Conservation (phyloP, 2,888 invertebrate genomes). For the Gonocerus acuteangulatus region DNA sequence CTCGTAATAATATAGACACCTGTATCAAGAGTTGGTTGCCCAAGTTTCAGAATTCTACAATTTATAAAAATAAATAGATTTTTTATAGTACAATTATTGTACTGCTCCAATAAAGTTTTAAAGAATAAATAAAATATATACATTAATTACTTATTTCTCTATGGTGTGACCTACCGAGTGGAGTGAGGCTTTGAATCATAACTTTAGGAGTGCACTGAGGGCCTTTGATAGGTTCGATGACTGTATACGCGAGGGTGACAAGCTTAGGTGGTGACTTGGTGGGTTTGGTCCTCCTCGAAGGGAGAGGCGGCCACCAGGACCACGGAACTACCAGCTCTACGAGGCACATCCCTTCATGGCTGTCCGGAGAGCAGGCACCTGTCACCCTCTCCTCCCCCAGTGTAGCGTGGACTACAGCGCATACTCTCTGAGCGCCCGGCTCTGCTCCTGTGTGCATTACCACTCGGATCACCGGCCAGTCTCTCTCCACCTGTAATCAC, state of each 20-base stretch:
- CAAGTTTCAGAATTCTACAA: too few species aligned
- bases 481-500: constrained; percentile 64
- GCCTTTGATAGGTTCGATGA: constrained; percentile 64
- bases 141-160: too few species aligned
- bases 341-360: constrained; percentile 60
- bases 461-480: constrained; percentile 84
- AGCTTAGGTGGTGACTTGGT: constrained; percentile 62
- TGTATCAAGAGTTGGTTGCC: too few species aligned
- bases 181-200: constrained; percentile 61
- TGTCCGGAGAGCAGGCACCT: constrained; percentile 87
- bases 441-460: constrained; percentile 86
- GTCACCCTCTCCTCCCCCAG: constrained; percentile 55
- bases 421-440: constrained; percentile 70
- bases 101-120: too few species aligned
- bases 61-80: too few species aligned
- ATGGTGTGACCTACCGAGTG: constrained; percentile 39
- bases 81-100: too few species aligned
- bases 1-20: too few species aligned
- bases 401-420: constrained; percentile 70
- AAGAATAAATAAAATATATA: too few species aligned
- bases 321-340: constrained; percentile 82
- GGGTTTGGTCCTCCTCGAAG: constrained; percentile 46
- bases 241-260: constrained; percentile 63
- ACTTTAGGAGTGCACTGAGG: constrained; percentile 54
- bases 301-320: constrained; percentile 80